These are phyloP conservation scores for Ganaspis brasiliensis DNA, from an alignment of 2,888 invertebrate species.

Conservation along the genomic window DNA sequence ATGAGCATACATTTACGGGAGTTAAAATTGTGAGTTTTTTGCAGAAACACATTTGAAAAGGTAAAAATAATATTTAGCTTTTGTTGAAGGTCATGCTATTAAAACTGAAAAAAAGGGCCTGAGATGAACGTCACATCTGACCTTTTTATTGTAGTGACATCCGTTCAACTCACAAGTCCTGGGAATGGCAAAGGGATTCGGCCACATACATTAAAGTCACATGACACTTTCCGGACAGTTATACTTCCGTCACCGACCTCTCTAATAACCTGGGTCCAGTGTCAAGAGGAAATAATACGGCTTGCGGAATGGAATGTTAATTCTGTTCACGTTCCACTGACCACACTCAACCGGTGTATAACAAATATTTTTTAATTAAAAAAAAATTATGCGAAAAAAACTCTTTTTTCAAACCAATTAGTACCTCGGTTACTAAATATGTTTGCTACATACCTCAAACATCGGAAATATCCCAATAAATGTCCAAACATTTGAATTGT, in stretches of 20 bases:
- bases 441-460: too few species aligned
- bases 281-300: constrained; percentile 70
- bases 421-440: too few species aligned
- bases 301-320: constrained; percentile 72
- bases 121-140: constrained; percentile 20
- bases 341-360: constrained; percentile 58
- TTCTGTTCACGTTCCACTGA: constrained; percentile 66
- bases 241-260: constrained; percentile 29
- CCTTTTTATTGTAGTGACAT: constrained; percentile 37
- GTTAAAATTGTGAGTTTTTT: background rate
- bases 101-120: background rate
- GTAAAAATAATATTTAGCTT: constrained; percentile 13
- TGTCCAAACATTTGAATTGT: background rate
- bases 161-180: constrained; percentile 30
- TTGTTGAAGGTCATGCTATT: constrained; percentile 12
- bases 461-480: background rate
- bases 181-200: constrained; percentile 31
- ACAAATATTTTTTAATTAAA: constrained; percentile 33
- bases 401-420: background rate
- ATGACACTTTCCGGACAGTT: constrained; percentile 31
- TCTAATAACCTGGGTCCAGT: constrained; percentile 28
- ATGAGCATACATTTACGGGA: background rate
- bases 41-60: background rate
- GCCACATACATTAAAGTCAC: constrained; percentile 34
- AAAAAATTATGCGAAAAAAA: background rate